phyloP scores from a whole-genome alignment of 2,888 invertebrate genomes.

The Gnatocerus cornutus region DNA sequence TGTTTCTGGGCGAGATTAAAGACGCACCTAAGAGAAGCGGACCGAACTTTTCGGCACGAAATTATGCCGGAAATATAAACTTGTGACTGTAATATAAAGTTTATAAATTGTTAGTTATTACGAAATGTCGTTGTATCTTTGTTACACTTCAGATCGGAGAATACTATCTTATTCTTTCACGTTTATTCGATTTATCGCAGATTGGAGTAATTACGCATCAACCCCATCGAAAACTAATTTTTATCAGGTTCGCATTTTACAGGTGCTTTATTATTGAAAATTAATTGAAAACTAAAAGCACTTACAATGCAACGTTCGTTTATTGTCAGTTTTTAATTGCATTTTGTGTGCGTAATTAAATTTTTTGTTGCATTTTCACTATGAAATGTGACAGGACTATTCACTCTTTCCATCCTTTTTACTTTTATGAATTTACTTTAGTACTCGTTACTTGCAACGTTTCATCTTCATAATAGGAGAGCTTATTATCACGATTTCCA shows the following conservation, averaged over 20 bases:
- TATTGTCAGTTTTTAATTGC: conserved; percentile 9
- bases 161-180: not conserved
- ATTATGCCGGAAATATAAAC: conserved; percentile 13
- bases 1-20: conserved; percentile 25
- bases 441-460: conserved; percentile 12
- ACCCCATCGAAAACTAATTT: too few relatives aligned
- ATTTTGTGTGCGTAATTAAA: conserved; percentile 3
- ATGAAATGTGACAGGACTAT: not conserved
- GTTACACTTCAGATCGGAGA: not conserved
- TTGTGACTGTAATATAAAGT: conserved; percentile 16
- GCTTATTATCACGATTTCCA: conserved; percentile 32
- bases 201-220: too few relatives aligned
- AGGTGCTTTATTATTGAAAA: not conserved
- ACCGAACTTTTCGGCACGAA: conserved; percentile 5
- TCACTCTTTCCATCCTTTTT: conserved; percentile 15
- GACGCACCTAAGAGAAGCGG: conserved; percentile 3
- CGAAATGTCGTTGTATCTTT: not conserved
- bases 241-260: not conserved
- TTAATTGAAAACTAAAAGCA: conserved; percentile 13
- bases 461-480: not conserved
- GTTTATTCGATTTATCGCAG: not conserved
- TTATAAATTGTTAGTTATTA: conserved; percentile 6
- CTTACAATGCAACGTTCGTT: conserved; percentile 16
- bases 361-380: not conserved
- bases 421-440: not conserved